phyloP scores from a whole-genome alignment of 1,140 invertebrate genomes.

The Bombus superbus region DNA sequence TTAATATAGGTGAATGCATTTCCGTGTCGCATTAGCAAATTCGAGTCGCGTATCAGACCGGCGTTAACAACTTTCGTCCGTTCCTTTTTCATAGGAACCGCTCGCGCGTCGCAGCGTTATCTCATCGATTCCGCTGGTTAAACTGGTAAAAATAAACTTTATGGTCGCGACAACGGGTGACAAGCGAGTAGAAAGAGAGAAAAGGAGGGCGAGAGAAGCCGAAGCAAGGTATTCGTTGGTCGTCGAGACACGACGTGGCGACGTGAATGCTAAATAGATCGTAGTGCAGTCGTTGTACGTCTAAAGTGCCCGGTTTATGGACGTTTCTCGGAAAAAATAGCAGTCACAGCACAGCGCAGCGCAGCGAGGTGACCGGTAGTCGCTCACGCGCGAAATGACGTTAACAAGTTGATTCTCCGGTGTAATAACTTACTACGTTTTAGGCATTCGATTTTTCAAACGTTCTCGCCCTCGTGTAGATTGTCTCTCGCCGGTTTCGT shows the following conservation, averaged over 20 bases:
- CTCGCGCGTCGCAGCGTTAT: conserved; percentile 23
- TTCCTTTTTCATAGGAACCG: background rate
- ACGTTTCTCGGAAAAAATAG: conserved; percentile 70
- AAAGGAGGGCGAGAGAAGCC: background rate
- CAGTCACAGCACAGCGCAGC: conserved; percentile 30
- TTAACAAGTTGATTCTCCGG: conserved; percentile 58
- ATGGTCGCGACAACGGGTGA: background rate
- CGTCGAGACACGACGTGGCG: conserved; percentile 55
- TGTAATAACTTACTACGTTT: conserved; percentile 50
- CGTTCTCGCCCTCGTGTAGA: background rate
- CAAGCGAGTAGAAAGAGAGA: background rate
- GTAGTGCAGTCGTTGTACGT: conserved; percentile 45
- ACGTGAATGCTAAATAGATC: conserved; percentile 72
- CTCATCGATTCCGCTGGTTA: conserved; percentile 46
- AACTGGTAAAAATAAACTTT: conserved; percentile 65
- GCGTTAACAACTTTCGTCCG: conserved; percentile 21
- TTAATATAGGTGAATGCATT: conserved; percentile 34
- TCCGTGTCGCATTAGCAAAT: conserved; percentile 37
- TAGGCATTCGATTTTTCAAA: conserved; percentile 33
- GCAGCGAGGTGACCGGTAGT: conserved; percentile 60
- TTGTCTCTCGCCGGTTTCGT: conserved; percentile 33
- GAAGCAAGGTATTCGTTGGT: conserved; percentile 58
- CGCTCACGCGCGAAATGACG: conserved; percentile 61
- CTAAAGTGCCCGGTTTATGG: conserved; percentile 77
- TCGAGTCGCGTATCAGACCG: conserved; percentile 7